Percentiles rank a stretch among this genome's conserved stretches.
phyloP scores from a whole-genome alignment of 2,797 vertebrate species.

The Leucoraja ocellata region DNA sequence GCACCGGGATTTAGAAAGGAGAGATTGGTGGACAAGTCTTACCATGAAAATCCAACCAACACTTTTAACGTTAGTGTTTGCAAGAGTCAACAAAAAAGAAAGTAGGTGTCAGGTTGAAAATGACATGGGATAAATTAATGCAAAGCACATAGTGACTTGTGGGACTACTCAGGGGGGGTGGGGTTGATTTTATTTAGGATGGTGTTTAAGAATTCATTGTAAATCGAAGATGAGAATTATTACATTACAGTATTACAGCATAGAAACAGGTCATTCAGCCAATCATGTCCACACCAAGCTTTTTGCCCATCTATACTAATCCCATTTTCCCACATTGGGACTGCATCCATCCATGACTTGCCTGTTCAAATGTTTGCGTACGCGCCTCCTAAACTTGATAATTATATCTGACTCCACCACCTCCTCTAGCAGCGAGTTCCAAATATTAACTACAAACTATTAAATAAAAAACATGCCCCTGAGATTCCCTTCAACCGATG shows the following conservation, averaged over 20 bases:
- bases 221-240: background rate
- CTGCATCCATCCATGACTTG: no score
- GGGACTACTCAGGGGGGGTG: background rate
- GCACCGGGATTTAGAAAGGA: background rate
- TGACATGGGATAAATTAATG: background rate
- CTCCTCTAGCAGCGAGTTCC: no score
- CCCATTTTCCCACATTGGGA: no score
- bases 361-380: no score
- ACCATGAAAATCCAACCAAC: background rate
- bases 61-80: background rate
- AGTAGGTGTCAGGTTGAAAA: background rate
- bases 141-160: background rate
- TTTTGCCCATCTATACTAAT: no score
- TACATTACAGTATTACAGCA: background rate
- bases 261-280: no score
- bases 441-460: no score
- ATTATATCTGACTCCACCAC: no score
- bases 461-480: no score
- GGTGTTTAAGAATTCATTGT: background rate
- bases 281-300: no score
- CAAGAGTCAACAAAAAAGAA: background rate
- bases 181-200: background rate
- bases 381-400: no score
- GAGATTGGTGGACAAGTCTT: background rate
- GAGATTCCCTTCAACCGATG: no score